phyloP scores from a whole-genome alignment of 2,888 invertebrate species.

The Pandemis corylana region DNA sequence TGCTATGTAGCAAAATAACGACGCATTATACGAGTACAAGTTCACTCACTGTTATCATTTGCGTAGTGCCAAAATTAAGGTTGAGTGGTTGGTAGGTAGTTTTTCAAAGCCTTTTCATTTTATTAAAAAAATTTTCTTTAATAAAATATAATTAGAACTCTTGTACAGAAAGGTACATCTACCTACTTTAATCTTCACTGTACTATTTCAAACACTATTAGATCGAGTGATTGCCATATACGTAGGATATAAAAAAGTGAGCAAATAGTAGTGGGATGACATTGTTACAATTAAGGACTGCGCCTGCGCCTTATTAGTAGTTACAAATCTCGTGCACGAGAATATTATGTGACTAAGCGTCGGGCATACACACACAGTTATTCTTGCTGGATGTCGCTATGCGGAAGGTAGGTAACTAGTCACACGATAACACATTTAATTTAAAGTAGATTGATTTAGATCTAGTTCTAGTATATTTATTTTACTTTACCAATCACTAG shows the following conservation, averaged over 20 bases:
- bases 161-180: not conserved
- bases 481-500: not conserved
- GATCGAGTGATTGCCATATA: too few relatives aligned
- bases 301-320: not conserved
- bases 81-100: too few relatives aligned
- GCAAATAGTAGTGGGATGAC: not conserved
- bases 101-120: too few relatives aligned
- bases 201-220: too few relatives aligned
- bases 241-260: not conserved
- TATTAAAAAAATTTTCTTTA: too few relatives aligned
- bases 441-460: not conserved
- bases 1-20: not conserved
- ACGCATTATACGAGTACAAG: not conserved
- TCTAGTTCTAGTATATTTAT: not conserved
- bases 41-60: not conserved
- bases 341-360: conserved; percentile 11
- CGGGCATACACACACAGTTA: not conserved
- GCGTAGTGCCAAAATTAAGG: not conserved
- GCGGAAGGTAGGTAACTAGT: conserved; percentile 6
- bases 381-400: not conserved
- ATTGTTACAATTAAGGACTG: not conserved
- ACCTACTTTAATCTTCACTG: not conserved
- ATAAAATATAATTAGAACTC: not conserved
- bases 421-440: not conserved
- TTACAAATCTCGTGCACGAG: not conserved